Evolutionary conservation across 1,140 invertebrate species (phyloP).

Genomic region (Cecropterus lyciades): DNA sequence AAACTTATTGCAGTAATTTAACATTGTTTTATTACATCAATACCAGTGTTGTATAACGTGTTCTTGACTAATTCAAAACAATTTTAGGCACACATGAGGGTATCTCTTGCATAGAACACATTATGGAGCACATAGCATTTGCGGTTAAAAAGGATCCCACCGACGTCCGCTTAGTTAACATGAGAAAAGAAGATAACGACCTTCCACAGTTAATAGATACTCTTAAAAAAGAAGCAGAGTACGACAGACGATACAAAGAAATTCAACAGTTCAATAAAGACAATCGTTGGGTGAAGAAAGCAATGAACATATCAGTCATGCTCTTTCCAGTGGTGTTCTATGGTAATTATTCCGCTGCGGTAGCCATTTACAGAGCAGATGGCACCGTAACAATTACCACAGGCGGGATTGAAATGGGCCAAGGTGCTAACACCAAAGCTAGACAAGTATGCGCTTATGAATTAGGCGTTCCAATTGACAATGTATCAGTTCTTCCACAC

Average conservation of each 20-base stretch:
- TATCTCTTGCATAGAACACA: constrained; percentile 88
- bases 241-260: constrained; percentile 83
- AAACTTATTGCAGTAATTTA: too few species aligned
- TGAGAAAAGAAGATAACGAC: constrained; percentile 78
- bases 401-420: constrained; percentile 93
- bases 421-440: constrained; percentile 89
- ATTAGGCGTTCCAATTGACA: constrained; percentile 89
- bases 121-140: constrained; percentile 93
- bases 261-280: constrained; percentile 87
- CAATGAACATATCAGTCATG: constrained; percentile 88
- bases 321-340: constrained; percentile 85
- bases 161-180: constrained; percentile 87
- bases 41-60: too few species aligned
- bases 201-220: constrained; percentile 62
- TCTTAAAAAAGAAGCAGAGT: constrained; percentile 78
- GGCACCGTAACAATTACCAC: constrained; percentile 91
- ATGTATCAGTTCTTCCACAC: constrained; percentile 88
- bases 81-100: constrained; percentile 85
- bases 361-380: constrained; percentile 90
- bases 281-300: constrained; percentile 92
- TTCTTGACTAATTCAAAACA: not conserved
- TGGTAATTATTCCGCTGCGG: constrained; percentile 86
- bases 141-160: constrained; percentile 88
- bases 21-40: too few species aligned
- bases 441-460: constrained; percentile 91